Evolutionary conservation across 2,797 vertebrate species (phyloP), one percentile per base, ranked within the genome.

Genomic region (Myotis myotis): DNA sequence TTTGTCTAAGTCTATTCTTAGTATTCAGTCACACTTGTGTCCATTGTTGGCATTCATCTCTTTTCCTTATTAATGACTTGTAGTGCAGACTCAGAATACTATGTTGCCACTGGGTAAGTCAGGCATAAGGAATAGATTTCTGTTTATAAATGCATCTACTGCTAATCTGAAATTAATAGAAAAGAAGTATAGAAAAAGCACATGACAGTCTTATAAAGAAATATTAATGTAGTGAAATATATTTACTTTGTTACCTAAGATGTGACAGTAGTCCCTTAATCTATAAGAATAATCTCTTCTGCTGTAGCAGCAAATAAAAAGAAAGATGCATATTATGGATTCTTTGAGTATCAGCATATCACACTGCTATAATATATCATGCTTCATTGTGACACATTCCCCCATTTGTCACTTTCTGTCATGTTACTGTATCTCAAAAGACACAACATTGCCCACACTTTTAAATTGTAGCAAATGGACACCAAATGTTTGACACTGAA

Each of bases 281-380:
- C 96, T 97, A 86, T 95, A 25, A 97, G 81, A 97, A 97, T 97
- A 95, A 95, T 95, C 74, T 97, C 74, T 22, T 97, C 53, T 96
- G 92, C 93, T 96, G 71, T 87, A 97, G 80, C 84, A 97, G 74
- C 87, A 98, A 95, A 96, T 93, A 91, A 62, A 96, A 96, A 97
- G 83, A 94, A 96, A 85, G 75, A 91, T 93, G 97, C 84, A 55
- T 97, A 97, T 96, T 98, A 96, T n/a, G 96, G 96, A 98, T 97
- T 98, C 97, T 94, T 98, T 97, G 96, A 95, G 92, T 96, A 98
- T 97, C 96, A 98, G 85, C 96, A 87, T 96, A 98, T 92, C 90
- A 93, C 95, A 82, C 68, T 96, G 55, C 96, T 97, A 25, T 91
- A 97, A 96, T 96, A 95, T 53, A 97, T 95, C 98, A 96, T 95